These are phyloP conservation scores for Micoletzkya japonica DNA, from an alignment of 2,888 invertebrate genomes.

Conservation along the genomic window DNA sequence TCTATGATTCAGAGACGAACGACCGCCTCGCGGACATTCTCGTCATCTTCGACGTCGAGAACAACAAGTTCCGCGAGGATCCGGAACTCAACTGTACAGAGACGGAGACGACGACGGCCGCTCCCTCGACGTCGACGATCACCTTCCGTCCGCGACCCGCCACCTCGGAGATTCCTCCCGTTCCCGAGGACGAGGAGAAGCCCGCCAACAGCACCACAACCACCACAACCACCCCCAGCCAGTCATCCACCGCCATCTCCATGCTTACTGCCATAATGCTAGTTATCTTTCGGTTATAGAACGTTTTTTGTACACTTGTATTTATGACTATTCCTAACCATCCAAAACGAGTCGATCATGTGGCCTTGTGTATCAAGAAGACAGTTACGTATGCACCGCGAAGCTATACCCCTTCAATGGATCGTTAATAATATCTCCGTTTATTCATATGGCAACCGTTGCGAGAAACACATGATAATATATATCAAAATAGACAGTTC, in stretches of 20 bases:
- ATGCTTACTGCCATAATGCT: background rate
- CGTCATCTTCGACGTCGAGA: constrained; percentile 25
- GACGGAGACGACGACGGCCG: background rate
- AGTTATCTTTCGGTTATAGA: too few species aligned
- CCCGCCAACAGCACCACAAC: background rate
- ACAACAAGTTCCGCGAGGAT: constrained; percentile 21
- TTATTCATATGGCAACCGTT: too few species aligned
- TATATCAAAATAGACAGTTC: too few species aligned
- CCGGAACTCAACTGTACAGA: constrained; percentile 7
- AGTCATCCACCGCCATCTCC: background rate
- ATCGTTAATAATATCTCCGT: too few species aligned
- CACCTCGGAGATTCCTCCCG: background rate
- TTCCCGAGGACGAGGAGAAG: background rate
- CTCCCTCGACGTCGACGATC: background rate
- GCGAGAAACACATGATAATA: too few species aligned
- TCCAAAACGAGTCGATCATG: too few species aligned
- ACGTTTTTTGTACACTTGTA: too few species aligned
- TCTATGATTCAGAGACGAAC: constrained; percentile 15
- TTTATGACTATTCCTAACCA: too few species aligned
- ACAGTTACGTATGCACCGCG: too few species aligned
- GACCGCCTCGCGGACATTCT: constrained; percentile 23
- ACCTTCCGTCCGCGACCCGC: background rate
- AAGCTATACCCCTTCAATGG: too few species aligned
- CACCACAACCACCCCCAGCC: background rate
- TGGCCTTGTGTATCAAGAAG: too few species aligned